Percentiles rank a stretch among this genome's conserved stretches.
phyloP scores from a whole-genome alignment of 2,888 invertebrate genomes.

The Tethea ocularis region DNA sequence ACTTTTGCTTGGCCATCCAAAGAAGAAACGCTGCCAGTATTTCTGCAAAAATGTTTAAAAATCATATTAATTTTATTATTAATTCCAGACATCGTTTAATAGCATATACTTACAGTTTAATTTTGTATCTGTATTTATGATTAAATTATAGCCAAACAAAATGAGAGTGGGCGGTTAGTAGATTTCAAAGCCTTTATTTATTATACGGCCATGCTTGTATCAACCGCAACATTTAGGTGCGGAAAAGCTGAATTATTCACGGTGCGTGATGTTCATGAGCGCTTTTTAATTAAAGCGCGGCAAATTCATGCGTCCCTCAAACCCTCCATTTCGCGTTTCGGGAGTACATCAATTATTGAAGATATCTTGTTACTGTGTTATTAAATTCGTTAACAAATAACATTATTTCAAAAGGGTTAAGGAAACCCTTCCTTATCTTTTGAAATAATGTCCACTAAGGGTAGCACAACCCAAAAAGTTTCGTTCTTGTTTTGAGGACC shows the following conservation, averaged over 20 bases:
- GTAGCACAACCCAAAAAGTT: not conserved
- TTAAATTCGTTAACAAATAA: slow-evolving; percentile 14
- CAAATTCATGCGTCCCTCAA: not conserved
- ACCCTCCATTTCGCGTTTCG: not conserved
- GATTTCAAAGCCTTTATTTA: not conserved
- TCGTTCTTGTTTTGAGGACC: not conserved
- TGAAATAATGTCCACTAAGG: not conserved
- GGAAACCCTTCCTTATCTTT: not conserved
- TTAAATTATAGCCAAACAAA: not conserved
- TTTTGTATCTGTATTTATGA: not conserved
- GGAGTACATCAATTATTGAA: not conserved
- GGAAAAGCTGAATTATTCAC: slow-evolving; percentile 12
- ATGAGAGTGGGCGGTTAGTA: not conserved
- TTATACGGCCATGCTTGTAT: not conserved
- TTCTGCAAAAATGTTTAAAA: too few species aligned
- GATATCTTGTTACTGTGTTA: not conserved
- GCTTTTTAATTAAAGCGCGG: slow-evolving; percentile 16
- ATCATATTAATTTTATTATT: too few species aligned
- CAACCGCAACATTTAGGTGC: slow-evolving; percentile 7
- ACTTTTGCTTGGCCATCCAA: too few species aligned
- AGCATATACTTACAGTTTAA: not conserved
- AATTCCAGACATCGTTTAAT: not conserved
- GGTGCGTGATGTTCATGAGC: slow-evolving; percentile 6
- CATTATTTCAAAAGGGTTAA: not conserved
- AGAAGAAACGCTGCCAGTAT: too few species aligned